phyloP scores from a whole-genome alignment of 2,888 invertebrate genomes.

The Drosophila nigritarsus region DNA sequence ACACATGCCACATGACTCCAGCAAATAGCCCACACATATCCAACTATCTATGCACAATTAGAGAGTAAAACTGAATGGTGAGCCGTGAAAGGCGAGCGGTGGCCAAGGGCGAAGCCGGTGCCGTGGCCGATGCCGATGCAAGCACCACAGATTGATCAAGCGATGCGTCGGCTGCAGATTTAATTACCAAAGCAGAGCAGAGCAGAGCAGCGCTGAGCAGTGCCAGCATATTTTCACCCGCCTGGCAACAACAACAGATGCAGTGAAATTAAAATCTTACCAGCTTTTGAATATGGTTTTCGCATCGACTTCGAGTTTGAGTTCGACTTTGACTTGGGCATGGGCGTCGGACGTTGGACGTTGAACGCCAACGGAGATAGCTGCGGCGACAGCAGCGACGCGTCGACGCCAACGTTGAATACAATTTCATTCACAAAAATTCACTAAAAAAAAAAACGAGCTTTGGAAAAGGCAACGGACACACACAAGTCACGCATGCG shows the following conservation, averaged over 20 bases:
- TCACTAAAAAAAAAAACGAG: slow-evolving; percentile 54
- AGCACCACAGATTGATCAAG: slow-evolving; percentile 59
- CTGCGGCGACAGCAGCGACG: slow-evolving; percentile 30
- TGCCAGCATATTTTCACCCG: slow-evolving; percentile 67
- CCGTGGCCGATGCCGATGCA: not conserved
- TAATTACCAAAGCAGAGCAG: slow-evolving; percentile 58
- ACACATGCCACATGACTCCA: slow-evolving; percentile 19
- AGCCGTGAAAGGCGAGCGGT: slow-evolving; percentile 19
- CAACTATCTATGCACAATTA: slow-evolving; percentile 23
- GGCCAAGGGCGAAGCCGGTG: slow-evolving; percentile 10
- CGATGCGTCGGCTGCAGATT: slow-evolving; percentile 70
- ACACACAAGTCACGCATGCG: slow-evolving; percentile 82
- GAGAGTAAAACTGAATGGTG: slow-evolving; percentile 25
- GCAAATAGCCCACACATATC: slow-evolving; percentile 41
- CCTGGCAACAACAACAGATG: slow-evolving; percentile 64
- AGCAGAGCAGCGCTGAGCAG: slow-evolving; percentile 4
- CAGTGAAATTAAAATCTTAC: slow-evolving; percentile 59
- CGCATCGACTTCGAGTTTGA: slow-evolving; percentile 2
- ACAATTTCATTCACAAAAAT: slow-evolving; percentile 81
- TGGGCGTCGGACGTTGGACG: slow-evolving; percentile 47
- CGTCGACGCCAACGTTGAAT: slow-evolving; percentile 73
- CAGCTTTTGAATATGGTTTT: slow-evolving; percentile 22
- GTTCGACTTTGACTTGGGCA: slow-evolving; percentile 26
- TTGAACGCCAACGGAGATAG: slow-evolving; percentile 38
- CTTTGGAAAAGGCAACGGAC: slow-evolving; percentile 77